phyloP scores from a whole-genome alignment of 2,797 vertebrate genomes.

The Coregonus sp. region DNA sequence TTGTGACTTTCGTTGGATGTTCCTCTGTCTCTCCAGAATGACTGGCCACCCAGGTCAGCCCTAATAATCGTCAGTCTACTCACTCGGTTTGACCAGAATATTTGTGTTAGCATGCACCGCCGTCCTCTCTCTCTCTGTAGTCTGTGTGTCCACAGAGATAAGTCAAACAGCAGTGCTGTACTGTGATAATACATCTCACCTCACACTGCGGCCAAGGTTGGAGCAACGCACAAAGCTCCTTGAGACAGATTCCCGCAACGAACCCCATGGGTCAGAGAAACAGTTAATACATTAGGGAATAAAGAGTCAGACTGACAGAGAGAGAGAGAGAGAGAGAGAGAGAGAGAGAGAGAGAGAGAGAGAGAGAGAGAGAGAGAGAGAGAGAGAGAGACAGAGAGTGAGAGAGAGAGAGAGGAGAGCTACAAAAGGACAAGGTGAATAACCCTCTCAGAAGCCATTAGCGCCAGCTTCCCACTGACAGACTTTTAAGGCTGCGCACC shows the following conservation, averaged over 20 bases:
- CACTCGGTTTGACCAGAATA: not conserved
- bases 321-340: conserved; percentile 27
- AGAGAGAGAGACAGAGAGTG: not conserved
- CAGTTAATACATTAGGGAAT: no score
- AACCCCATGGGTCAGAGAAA: conserved; percentile 58
- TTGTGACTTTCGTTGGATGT: no score
- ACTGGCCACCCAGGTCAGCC: not conserved
- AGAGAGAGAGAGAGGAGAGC: conserved; percentile 9
- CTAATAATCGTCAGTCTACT: not conserved
- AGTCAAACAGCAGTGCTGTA: conserved; percentile 12
- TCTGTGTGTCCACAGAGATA: conserved; percentile 5
- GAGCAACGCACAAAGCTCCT: conserved; percentile 11
- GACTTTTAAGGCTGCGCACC: conserved; percentile 38
- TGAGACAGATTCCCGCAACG: conserved; percentile 23
- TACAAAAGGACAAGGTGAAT: conserved; percentile 14
- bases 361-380: not conserved
- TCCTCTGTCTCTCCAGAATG: no score
- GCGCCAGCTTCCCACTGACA: conserved; percentile 31
- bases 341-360: conserved; percentile 3
- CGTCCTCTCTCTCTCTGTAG: not conserved
- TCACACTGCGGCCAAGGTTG: conserved; percentile 38
- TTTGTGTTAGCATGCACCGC: conserved; percentile 1
- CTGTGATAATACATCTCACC: conserved; percentile 40
- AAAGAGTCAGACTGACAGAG: not conserved
- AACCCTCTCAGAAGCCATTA: conserved; percentile 49